Percentiles rank a stretch among this genome's conserved stretches.
Conservation (phyloP, 64 coral and sea anemone species). For the Montipora sp. region DNA sequence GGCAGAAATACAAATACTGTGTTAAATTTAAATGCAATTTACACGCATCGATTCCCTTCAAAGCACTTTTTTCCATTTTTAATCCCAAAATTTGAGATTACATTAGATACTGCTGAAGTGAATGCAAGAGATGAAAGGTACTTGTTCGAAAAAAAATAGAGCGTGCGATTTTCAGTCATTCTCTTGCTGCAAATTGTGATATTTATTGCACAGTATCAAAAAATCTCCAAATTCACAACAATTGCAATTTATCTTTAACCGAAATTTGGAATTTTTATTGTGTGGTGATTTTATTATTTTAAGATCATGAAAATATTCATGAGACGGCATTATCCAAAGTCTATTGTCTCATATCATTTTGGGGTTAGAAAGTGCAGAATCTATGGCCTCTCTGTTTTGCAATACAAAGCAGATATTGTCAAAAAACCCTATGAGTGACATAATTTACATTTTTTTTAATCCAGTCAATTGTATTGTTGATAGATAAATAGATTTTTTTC, state of each 20-base stretch:
- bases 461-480: conserved; percentile 20
- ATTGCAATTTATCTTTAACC: neutral
- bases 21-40: neutral
- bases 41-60: neutral
- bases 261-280: neutral
- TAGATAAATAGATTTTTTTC: neutral
- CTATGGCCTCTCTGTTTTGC: neutral
- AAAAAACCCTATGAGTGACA: neutral
- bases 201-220: neutral
- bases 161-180: neutral
- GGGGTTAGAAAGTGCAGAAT: neutral
- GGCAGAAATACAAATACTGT: conserved; percentile 19
- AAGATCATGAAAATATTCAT: conserved; percentile 11
- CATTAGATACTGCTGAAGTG: too few relatives aligned
- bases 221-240: neutral
- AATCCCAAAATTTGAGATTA: too few relatives aligned
- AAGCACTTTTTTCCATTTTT: neutral
- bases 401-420: conserved; percentile 1
- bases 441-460: conserved; percentile 13
- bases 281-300: neutral
- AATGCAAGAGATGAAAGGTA: too few relatives aligned
- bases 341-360: neutral
- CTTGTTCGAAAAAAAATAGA: too few relatives aligned
- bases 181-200: neutral
- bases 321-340: conserved; percentile 21